These are phyloP conservation scores for Notoglanidium macrostoma DNA, from an alignment of 2,797 vertebrate species.

Conservation along the genomic window DNA sequence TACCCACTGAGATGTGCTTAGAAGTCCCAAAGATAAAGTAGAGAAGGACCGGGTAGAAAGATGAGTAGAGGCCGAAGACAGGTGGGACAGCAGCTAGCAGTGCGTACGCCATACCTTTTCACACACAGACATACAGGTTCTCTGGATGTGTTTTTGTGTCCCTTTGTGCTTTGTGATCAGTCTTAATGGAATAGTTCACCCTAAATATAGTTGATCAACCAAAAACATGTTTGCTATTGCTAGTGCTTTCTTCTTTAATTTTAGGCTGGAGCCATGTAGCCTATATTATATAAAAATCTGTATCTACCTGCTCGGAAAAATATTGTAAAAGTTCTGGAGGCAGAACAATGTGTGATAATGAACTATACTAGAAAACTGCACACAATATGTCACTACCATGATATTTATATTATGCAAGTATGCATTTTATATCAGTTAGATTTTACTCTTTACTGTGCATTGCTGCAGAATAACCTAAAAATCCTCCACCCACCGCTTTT, in stretches of 20 bases:
- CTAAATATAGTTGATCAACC: not conserved
- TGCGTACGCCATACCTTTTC: conserved; percentile 72
- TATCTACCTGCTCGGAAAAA: not conserved
- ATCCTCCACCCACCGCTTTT: not conserved
- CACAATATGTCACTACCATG: too few species aligned
- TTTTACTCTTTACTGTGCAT: too few species aligned
- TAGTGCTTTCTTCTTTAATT: not conserved
- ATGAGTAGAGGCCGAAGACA: conserved; percentile 87
- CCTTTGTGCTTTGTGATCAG: not conserved
- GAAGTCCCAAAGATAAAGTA: conserved; percentile 90
- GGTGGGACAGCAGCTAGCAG: conserved; percentile 88
- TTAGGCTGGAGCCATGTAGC: not conserved
- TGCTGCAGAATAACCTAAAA: not conserved
- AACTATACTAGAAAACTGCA: not conserved
- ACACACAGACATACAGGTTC: conserved; percentile 18
- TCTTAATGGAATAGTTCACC: not conserved
- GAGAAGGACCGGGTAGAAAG: conserved; percentile 87
- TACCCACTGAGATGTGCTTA: conserved; percentile 88
- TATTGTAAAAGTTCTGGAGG: not conserved
- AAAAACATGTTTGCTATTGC: not conserved
- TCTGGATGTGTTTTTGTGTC: not conserved
- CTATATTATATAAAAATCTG: not conserved
- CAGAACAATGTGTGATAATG: not conserved
- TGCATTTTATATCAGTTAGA: too few species aligned
- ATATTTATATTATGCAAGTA: too few species aligned